phyloP scores from a whole-genome alignment of 2,113 vertebrate genomes.

The Gallinago paraguaiae region DNA sequence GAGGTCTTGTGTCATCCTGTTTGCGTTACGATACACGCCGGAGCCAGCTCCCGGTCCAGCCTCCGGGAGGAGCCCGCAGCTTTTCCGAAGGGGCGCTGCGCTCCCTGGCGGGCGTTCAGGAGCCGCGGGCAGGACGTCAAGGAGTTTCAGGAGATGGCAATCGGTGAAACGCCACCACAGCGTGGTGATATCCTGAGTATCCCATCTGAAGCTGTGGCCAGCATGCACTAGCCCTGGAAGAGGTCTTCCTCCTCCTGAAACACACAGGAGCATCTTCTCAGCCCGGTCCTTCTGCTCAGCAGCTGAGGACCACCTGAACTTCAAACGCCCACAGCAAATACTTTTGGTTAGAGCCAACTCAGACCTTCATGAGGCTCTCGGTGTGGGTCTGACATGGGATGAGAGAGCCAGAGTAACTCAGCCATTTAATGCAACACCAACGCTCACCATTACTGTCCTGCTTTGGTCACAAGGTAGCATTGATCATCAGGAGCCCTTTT shows the following conservation, averaged over 20 bases:
- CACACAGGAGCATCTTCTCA: rapidly evolving
- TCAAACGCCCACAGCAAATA: not conserved
- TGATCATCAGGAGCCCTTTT: not conserved
- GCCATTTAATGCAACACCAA: not conserved
- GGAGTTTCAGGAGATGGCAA: rapidly evolving
- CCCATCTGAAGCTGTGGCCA: no score
- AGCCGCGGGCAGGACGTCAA: rapidly evolving
- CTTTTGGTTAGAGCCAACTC: not conserved
- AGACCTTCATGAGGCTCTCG: rapidly evolving
- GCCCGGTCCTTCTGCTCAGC: not conserved
- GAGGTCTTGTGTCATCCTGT: not conserved
- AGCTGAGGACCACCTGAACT: rapidly evolving
- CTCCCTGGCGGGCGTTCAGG: constrained; percentile 47
- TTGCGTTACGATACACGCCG: not conserved
- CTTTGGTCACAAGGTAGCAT: not conserved
- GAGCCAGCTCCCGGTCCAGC: not conserved
- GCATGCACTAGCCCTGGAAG: rapidly evolving
- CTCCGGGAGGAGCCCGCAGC: not conserved
- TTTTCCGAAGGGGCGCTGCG: not conserved
- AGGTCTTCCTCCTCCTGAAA: not conserved
- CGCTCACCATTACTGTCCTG: no score
- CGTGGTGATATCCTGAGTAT: no score
- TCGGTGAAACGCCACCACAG: rapidly evolving
- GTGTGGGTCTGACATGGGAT: rapidly evolving
- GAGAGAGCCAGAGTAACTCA: not conserved